Evolutionary conservation across 1,140 invertebrate genomes (phyloP), one percentile per base, ranked within the genome.

Genomic region (Heliconius eleuchia): DNA sequence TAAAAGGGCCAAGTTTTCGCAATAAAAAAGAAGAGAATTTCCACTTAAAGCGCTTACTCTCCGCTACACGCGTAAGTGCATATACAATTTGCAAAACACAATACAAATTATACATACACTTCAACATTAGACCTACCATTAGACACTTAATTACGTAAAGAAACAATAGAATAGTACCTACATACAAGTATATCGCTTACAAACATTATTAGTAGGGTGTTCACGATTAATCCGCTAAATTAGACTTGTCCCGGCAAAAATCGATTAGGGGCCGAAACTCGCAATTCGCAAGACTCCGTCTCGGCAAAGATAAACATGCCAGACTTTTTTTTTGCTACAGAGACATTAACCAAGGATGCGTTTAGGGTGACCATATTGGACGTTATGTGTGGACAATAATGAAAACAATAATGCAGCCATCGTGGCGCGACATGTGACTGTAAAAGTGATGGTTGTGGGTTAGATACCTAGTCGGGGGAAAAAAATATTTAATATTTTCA

Each of bases 261-360:
- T 94, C 92, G 92, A 94, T 94, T 94, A 94, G 90, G 86, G 85
- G 81, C 87, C 88, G 86, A 92, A 92, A 86, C 88, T 90, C 84
- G 85, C 87, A 86, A 90, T 90, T 90, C 89, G 87, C 89, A 86
- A 87, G 89, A 88, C 86, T 87, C 86, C 74, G 87, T 89, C 89
- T 87, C 87, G 80, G 84, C 88, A 89, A 94, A 94, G 92, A 94
- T 94, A 94, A 94, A 94, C 92, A 94, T 91, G 88, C 90, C 89
- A 87, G 88, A 84, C 83, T 89, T 94, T 93, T 92, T 91, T 92
- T 88, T 88, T 89, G 88, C 85, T 84, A 84, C 89, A 86, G 92
- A 94, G 92, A 94, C 92, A 94, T 94, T 94, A 94, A 92, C 85
- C 91, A 94, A 94, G 92, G 92, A 94, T 92, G 88, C 80, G 86